Conservation (phyloP, 2,113 vertebrate genomes). For the Apaloderma vittatum region DNA sequence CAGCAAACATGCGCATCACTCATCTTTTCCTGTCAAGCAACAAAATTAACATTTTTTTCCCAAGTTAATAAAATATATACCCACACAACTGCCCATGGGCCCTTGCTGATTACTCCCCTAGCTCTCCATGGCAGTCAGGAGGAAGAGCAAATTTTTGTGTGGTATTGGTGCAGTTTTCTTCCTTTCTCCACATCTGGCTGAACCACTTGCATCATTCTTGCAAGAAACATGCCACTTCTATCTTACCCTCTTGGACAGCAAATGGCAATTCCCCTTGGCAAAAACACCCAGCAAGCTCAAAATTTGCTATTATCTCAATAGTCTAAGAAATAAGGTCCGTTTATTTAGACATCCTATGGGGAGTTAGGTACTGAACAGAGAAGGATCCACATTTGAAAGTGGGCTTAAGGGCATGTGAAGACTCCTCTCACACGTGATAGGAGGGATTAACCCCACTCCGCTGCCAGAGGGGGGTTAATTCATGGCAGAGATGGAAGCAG, state of each 20-base stretch:
- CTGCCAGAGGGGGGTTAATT: not conserved
- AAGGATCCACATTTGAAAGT: not conserved
- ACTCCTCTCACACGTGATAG: not conserved
- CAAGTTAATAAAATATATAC: not conserved
- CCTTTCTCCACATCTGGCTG: not conserved
- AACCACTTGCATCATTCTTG: conserved; percentile 9
- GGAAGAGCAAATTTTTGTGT: not conserved
- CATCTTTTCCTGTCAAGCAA: not conserved
- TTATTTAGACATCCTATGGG: not conserved
- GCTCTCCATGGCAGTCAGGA: not conserved
- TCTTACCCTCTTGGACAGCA: not conserved
- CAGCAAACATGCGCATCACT: not conserved
- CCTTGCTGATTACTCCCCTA: not conserved
- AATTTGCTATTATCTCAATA: not conserved
- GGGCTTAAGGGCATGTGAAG: not conserved
- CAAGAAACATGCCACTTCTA: not conserved
- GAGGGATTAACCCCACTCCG: not conserved
- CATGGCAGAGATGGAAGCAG: not conserved
- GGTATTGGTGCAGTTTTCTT: not conserved
- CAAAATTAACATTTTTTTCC: not conserved
- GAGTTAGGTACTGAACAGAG: not conserved
- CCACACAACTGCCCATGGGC: not conserved
- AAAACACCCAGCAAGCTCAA: not conserved
- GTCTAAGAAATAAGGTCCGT: not conserved
- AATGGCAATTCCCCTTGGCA: not conserved